Evolutionary conservation across 2,113 vertebrate genomes (phyloP).

Genomic region (Kryptolebias marmoratus): DNA sequence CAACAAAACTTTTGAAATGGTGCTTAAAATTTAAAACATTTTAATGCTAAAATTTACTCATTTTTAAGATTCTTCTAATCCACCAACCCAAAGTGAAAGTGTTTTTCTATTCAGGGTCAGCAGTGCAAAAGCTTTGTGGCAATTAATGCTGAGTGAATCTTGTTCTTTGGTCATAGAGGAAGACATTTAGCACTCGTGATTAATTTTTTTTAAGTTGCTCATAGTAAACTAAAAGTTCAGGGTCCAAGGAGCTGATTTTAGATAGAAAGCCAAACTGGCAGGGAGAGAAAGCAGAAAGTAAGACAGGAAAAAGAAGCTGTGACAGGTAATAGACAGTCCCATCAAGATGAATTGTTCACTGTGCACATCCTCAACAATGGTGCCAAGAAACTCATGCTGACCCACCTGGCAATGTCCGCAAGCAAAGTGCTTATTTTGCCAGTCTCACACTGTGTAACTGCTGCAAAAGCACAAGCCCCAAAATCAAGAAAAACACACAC

Average conservation of each 20-base stretch:
- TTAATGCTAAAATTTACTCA: conserved; percentile 14
- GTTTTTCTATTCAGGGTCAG: neutral
- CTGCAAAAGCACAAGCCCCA: conserved; percentile 27
- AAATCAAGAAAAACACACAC: conserved; percentile 6
- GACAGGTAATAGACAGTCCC: conserved; percentile 56
- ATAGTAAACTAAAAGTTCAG: neutral
- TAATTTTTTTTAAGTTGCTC: conserved; percentile 18
- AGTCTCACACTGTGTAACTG: conserved; percentile 34
- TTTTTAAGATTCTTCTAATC: neutral
- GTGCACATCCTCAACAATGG: conserved; percentile 25
- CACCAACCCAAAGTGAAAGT: conserved; percentile 14
- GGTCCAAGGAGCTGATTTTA: conserved; percentile 21
- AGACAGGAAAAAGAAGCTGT: conserved; percentile 32
- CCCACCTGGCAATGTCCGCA: conserved; percentile 24
- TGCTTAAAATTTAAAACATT: neutral
- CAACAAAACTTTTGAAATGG: conserved; percentile 7
- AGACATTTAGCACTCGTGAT: neutral
- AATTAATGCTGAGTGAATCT: neutral
- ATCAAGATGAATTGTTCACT: conserved; percentile 61
- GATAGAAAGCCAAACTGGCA: conserved; percentile 1
- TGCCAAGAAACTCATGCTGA: conserved; percentile 43
- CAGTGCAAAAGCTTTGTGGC: neutral
- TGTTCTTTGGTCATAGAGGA: too few relatives aligned
- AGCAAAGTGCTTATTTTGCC: conserved; percentile 50
- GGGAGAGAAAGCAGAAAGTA: conserved; percentile 15